phyloP scores from a whole-genome alignment of 2,888 invertebrate species.

The Ischnus inquisitorius region DNA sequence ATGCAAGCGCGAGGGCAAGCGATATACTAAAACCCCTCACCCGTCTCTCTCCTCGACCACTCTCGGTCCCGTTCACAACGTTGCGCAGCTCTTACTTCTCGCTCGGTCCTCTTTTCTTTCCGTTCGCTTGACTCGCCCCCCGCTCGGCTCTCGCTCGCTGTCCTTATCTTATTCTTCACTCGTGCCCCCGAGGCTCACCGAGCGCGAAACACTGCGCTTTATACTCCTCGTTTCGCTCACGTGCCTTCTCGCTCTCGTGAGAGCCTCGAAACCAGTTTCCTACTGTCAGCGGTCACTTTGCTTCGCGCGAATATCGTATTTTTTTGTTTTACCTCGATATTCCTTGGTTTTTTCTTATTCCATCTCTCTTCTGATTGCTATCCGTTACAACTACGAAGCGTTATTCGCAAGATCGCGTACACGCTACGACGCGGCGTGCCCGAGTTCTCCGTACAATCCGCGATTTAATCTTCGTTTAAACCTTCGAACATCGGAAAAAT shows the following conservation, averaged over 20 bases:
- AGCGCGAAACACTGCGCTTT: conserved; percentile 19
- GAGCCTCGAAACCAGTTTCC: conserved; percentile 69
- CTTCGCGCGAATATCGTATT: conserved; percentile 54
- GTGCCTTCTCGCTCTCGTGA: conserved; percentile 46
- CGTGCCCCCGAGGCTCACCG: conserved; percentile 50
- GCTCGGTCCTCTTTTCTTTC: conserved; percentile 30
- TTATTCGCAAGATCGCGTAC: too few species aligned
- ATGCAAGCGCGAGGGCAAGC: conserved; percentile 39
- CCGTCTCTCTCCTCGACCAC: conserved; percentile 14
- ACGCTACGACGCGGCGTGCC: too few species aligned
- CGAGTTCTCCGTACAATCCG: too few species aligned
- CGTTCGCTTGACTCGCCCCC: conserved; percentile 24
- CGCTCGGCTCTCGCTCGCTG: conserved; percentile 31
- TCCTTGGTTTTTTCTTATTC: conserved; percentile 51
- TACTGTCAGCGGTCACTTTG: conserved; percentile 63
- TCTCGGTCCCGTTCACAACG: neutral
- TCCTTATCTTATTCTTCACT: conserved; percentile 60
- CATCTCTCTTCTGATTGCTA: conserved; percentile 18
- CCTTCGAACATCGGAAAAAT: too few species aligned
- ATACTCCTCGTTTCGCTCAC: conserved; percentile 37
- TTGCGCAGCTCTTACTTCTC: conserved; percentile 33
- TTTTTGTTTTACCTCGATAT: conserved; percentile 27
- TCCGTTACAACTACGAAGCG: neutral
- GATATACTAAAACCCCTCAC: conserved; percentile 16
- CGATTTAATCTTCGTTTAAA: too few species aligned